Conservation (phyloP, 2,797 vertebrate species). For the Centroberyx gerrardi region DNA sequence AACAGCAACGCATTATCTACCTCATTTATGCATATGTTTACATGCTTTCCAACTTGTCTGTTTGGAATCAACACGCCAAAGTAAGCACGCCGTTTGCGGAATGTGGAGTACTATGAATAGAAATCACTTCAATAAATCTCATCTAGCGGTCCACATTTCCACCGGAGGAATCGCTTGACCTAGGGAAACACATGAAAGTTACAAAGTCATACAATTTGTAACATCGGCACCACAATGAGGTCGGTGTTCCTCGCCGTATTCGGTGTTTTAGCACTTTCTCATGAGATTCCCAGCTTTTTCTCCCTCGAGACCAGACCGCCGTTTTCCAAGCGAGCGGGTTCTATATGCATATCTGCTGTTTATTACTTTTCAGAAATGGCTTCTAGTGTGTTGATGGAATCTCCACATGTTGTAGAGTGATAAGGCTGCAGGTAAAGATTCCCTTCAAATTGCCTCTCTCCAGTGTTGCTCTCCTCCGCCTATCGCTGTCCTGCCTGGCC, state of each 20-base stretch:
- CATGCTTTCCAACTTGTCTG: slow-evolving; percentile 45
- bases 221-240: not conserved
- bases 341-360: slow-evolving; percentile 57
- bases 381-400: slow-evolving; percentile 70
- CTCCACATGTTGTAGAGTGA: slow-evolving; percentile 70
- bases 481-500: slow-evolving; percentile 21
- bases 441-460: slow-evolving; percentile 51
- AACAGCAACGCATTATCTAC: slow-evolving; percentile 53
- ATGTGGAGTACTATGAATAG: not conserved
- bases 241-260: slow-evolving; percentile 18
- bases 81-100: not conserved
- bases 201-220: slow-evolving; percentile 29
- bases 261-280: slow-evolving; percentile 52
- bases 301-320: slow-evolving; percentile 18
- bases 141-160: slow-evolving; percentile 2
- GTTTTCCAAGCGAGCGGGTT: slow-evolving; percentile 30
- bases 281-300: slow-evolving; percentile 16
- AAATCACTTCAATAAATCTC: not conserved
- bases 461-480: slow-evolving; percentile 28
- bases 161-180: not conserved
- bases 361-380: slow-evolving; percentile 67
- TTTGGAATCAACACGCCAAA: slow-evolving; percentile 6
- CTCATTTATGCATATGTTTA: slow-evolving; percentile 67
- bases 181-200: slow-evolving; percentile 25
- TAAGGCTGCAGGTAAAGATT: slow-evolving; percentile 72